phyloP scores from a whole-genome alignment of 2,888 invertebrate genomes.

The Gastrophysa polygoni region DNA sequence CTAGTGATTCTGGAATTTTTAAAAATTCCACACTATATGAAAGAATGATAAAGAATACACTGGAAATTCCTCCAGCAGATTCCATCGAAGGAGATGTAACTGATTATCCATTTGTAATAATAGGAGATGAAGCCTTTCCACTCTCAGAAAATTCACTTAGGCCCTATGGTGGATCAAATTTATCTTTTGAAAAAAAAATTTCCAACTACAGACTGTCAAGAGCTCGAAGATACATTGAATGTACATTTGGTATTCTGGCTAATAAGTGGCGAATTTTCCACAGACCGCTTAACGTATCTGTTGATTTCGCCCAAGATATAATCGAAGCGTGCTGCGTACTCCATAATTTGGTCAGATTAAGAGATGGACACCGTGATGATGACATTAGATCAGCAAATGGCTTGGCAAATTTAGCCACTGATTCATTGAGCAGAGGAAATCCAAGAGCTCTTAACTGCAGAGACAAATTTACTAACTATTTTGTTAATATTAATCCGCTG shows the following conservation, averaged over 20 bases:
- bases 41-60: conserved; percentile 17
- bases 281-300: conserved; percentile 15
- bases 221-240: conserved; percentile 21
- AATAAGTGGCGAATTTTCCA: conserved; percentile 29
- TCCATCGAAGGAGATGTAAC: conserved; percentile 1
- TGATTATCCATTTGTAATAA: conserved; percentile 21
- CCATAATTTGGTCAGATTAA: conserved; percentile 17
- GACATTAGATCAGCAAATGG: conserved; percentile 16
- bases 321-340: conserved; percentile 19
- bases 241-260: conserved; percentile 25
- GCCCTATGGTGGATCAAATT: conserved; percentile 16
- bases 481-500: conserved; percentile 9
- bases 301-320: conserved; percentile 21
- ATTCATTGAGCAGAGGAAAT: conserved; percentile 24
- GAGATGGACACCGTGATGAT: conserved; percentile 16
- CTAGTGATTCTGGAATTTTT: conserved; percentile 20
- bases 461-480: conserved; percentile 24
- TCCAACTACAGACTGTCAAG: conserved; percentile 23
- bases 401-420: conserved; percentile 13
- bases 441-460: conserved; percentile 19
- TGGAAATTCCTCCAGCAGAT: conserved; percentile 11
- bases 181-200: conserved; percentile 15
- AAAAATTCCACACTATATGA: conserved; percentile 18
- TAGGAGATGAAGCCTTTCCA: conserved; percentile 25
- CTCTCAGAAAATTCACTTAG: conserved; percentile 22